phyloP scores from a whole-genome alignment of 2,888 invertebrate species.

The Drosophila phalerata region DNA sequence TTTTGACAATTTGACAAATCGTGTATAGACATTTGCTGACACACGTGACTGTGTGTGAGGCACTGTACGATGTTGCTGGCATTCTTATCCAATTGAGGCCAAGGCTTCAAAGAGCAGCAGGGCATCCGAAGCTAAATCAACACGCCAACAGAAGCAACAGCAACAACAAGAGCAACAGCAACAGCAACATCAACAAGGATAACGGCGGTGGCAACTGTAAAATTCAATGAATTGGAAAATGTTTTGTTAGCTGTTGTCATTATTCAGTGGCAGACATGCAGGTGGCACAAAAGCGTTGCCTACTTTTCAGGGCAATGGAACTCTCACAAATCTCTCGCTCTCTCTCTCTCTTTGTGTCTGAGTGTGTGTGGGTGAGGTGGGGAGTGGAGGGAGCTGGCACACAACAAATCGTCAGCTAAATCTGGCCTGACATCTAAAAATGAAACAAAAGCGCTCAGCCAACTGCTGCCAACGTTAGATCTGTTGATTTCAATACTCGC shows the following conservation, averaged over 20 bases:
- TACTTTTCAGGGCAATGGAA: constrained; percentile 30
- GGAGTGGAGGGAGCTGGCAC: constrained; percentile 32
- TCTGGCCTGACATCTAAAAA: constrained; percentile 60
- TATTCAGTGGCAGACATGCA: constrained; percentile 70
- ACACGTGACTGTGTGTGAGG: constrained; percentile 60
- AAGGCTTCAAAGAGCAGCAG: constrained; percentile 62
- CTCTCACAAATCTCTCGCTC: not conserved
- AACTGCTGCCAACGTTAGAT: constrained; percentile 42
- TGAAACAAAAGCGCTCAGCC: constrained; percentile 40
- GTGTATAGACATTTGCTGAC: constrained; percentile 78
- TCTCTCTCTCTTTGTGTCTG: not conserved
- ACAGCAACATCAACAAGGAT: constrained; percentile 7
- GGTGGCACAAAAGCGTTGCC: constrained; percentile 57
- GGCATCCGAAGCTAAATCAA: constrained; percentile 63
- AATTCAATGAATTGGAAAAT: constrained; percentile 84
- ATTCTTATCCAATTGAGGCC: constrained; percentile 60
- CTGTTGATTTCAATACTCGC: constrained; percentile 23
- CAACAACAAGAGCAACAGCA: constrained; percentile 8
- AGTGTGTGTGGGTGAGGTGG: constrained; percentile 8
- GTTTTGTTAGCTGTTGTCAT: constrained; percentile 77
- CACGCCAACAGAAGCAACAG: constrained; percentile 22
- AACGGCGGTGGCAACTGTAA: constrained; percentile 70
- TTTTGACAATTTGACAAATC: constrained; percentile 79
- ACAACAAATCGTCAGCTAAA: constrained; percentile 60
- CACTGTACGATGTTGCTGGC: constrained; percentile 18